Evolutionary conservation across 2,113 vertebrate species (phyloP), one percentile per base, ranked within the genome.

Genomic region (Oxyruncus cristatus): DNA sequence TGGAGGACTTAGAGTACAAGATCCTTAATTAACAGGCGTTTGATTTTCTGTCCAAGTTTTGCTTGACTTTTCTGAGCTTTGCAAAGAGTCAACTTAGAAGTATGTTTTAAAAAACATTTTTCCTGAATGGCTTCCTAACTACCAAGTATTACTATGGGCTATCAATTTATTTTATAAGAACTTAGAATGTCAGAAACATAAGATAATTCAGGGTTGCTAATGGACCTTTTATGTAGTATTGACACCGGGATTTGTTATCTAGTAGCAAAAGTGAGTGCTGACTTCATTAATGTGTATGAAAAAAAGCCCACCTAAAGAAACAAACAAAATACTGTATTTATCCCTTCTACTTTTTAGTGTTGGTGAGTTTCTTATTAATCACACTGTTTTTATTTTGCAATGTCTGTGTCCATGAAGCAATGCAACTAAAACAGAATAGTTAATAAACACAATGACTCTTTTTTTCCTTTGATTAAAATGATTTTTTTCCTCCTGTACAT

Each of bases 121-220:
- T 20, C 70, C 19, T 37, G 41, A 89, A 66, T 61, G 63, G 14
- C 67, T 89, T 95, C 46, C 59, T 93, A 89, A 62, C 74, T 93
- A 62, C 46, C 35, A 63, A 52, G 30, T 59, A 37, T 87, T 91
- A 86, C 41, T n/a, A 35, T 58, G 37, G 47, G 22, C 47, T 91
- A 72, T 89, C 76, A 80, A 67, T 96, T 88, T 87, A 62, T 85
- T 97, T 91, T 91, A 76, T 49, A 66, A 74, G 83, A 83, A 80
- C n/a, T 67, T 78, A 75, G 68, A 79, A 91, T 70, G 88, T 85
- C 80, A 92, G 83, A 89, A 97, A 65, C 91, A 63, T 39, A 92
- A 93, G 89, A 96, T 95, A 46, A 63, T 72, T 94, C 68, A 67
- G 46, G 27, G 35, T 94, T 97, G 73, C 78, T 88, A 93, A 79